Evolutionary conservation across 1,140 invertebrate genomes (phyloP).

Genomic region (Theocolax elegans): DNA sequence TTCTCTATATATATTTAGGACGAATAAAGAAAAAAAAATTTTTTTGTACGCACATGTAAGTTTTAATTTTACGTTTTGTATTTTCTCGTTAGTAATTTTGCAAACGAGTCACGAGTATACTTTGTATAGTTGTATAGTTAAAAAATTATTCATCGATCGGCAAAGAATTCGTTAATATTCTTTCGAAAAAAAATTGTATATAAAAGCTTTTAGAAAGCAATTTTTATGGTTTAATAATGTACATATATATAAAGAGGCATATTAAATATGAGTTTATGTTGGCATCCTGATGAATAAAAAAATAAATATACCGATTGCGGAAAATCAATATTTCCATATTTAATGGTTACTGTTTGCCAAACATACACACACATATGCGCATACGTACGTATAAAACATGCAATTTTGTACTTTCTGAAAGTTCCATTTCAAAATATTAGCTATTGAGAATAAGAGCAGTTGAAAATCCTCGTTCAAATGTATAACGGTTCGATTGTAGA

Average conservation of each 20-base stretch:
- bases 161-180: no score
- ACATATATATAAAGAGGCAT: no score
- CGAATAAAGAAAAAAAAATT: no score
- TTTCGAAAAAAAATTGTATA: no score
- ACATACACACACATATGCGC: neutral
- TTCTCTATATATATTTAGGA: neutral
- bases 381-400: neutral
- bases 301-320: neutral
- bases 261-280: neutral
- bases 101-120: no score
- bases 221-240: conserved; percentile 3
- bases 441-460: neutral
- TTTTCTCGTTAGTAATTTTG: no score
- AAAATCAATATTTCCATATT: conserved; percentile 28
- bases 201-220: neutral
- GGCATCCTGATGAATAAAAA: neutral
- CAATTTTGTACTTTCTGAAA: conserved; percentile 12
- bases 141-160: no score
- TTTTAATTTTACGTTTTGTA: no score
- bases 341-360: conserved; percentile 16
- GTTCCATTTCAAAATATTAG: conserved; percentile 11
- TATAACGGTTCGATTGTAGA: no score
- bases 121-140: no score
- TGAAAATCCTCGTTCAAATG: no score
- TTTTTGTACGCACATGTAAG: no score